Evolutionary conservation across 2,888 invertebrate species (phyloP).

Genomic region (Tanypteryx hageni): DNA sequence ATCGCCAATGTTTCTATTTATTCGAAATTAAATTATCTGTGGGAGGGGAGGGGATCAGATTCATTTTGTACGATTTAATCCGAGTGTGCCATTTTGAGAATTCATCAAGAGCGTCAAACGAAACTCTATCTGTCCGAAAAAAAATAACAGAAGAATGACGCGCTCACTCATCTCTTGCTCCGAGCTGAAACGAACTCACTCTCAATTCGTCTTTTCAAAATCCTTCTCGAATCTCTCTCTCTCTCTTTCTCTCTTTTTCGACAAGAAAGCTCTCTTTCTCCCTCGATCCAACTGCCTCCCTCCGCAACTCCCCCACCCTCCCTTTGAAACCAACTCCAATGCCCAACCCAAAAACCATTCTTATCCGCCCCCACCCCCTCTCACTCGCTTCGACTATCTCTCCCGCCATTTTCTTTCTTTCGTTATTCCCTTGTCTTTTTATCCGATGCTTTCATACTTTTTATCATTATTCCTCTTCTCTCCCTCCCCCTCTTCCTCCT

Average conservation of each 20-base stretch:
- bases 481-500: not conserved
- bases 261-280: not conserved
- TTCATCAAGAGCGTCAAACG: slow-evolving; percentile 1
- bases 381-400: slow-evolving; percentile 8
- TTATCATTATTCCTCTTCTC: not conserved
- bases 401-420: not conserved
- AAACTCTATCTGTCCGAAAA: slow-evolving; percentile 26
- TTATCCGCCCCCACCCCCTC: not conserved
- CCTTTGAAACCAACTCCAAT: not conserved
- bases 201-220: slow-evolving; percentile 4
- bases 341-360: slow-evolving; percentile 19
- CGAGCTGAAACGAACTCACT: not conserved
- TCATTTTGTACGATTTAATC: not conserved
- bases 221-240: not conserved
- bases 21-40: not conserved
- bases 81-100: slow-evolving; percentile 19
- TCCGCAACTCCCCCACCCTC: not conserved
- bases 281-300: not conserved
- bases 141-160: slow-evolving; percentile 7
- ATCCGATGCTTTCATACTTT: slow-evolving; percentile 19
- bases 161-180: not conserved
- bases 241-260: no score
- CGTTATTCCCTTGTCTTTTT: not conserved
- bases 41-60: not conserved
- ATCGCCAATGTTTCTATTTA: not conserved